Evolutionary conservation across 1,140 invertebrate genomes (phyloP), one percentile per base, ranked within the genome.

Genomic region (Formica selysi): DNA sequence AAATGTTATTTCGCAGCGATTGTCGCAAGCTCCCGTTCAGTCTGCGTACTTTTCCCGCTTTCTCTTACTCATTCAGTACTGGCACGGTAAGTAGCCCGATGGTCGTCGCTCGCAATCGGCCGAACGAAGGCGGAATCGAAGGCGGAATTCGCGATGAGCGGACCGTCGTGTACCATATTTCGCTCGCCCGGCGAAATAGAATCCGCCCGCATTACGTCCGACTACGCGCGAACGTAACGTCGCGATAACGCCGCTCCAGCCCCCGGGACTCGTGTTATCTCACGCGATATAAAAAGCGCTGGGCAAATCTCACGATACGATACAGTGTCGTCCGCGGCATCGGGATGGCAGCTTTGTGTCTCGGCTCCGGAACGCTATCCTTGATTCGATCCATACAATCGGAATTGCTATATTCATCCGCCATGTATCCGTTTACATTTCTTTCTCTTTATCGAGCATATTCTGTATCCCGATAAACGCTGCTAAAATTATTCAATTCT

Each of bases 1-100:
- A 64, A n/a, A 29, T 57, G 29, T 87, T 85, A 79, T 65, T 80
- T 86, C 76, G 59, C 38, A 48, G 29, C 59, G 74, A 73, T 86
- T 62, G 85, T 74, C 73, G 61, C 68, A 26, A 86, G 74, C 76
- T 74, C 76, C 81, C 74, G 70, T 86, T 73, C 51, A 76, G 57
- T 67, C 65, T 36, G 44, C 32, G 32, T 8, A 51, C 73, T 41
- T 13, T 26, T 32, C 19, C 2, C 59, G 16, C n/a, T 73, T 36
- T 65, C 67, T 86, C 6, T 67, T 54, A 5, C n/a, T 41, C 61
- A 19, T 22, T 22, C 29, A 48, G 48, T 71, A 13, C 26, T 48
- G 13, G 5, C 5, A 26, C 26, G 19, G n/a, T 51, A 51, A 44
- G 65, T 68, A n/a, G 36, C n/a, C 36, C 1, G 19, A n/a, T 36